Percentiles rank a stretch among this genome's conserved stretches.
Conservation (phyloP, 1,140 invertebrate genomes). For the Drosophila grimshawi region DNA sequence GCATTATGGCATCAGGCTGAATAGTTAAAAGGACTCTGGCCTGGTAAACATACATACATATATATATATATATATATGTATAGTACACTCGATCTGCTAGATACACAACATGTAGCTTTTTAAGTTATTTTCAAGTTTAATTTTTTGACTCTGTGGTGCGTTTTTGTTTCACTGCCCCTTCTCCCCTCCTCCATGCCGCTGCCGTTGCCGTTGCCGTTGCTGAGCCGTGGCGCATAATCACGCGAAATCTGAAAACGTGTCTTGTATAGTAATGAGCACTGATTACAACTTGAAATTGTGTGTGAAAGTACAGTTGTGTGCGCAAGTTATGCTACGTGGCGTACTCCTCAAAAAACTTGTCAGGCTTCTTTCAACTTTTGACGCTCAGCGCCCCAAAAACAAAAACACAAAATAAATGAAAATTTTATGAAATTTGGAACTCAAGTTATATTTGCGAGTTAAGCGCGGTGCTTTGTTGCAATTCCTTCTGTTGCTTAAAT, state of each 20-base stretch:
- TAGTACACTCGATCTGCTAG: conserved; percentile 42
- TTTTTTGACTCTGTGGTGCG: conserved; percentile 64
- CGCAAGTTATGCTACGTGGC: conserved; percentile 74
- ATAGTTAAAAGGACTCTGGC: conserved; percentile 35
- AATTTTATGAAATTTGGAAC: conserved; percentile 16
- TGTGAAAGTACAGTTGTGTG: conserved; percentile 80
- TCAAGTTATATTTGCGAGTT: conserved; percentile 8
- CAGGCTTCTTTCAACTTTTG: conserved; percentile 11
- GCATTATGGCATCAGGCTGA: conserved; percentile 62
- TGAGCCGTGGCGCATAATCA: conserved; percentile 79
- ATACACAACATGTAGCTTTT: conserved; percentile 66
- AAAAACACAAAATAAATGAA: conserved; percentile 6
- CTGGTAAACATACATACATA: background rate
- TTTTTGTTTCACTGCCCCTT: conserved; percentile 11
- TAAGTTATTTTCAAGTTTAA: conserved; percentile 79
- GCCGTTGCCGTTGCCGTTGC: conserved; percentile 41
- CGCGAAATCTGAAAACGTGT: conserved; percentile 81
- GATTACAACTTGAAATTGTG: conserved; percentile 83
- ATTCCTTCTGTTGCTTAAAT: background rate
- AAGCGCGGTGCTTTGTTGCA: background rate
- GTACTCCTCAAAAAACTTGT: conserved; percentile 10
- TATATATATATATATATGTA: background rate
- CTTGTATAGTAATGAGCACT: conserved; percentile 83
- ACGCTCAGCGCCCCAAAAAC: background rate
- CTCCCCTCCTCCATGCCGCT: conserved; percentile 11